These are phyloP conservation scores for Bradypus variegatus DNA, from an alignment of 2,797 vertebrate species.

Conservation along the genomic window DNA sequence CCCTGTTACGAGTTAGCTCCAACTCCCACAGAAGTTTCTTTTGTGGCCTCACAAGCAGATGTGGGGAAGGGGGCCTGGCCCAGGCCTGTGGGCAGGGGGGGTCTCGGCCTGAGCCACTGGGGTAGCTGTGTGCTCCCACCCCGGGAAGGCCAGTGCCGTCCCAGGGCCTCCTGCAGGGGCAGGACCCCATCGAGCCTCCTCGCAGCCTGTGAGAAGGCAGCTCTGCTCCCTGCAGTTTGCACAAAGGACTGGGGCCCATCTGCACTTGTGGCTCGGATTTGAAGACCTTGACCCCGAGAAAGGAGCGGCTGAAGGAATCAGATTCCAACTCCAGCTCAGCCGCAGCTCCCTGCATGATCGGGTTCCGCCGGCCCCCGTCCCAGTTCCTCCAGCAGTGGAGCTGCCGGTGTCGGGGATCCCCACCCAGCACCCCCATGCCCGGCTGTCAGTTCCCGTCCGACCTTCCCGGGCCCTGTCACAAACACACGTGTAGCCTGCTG, in stretches of 20 bases:
- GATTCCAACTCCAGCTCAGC: not conserved
- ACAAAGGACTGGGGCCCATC: not conserved
- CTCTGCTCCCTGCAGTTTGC: not conserved
- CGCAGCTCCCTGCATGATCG: not conserved
- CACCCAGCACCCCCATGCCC: not conserved
- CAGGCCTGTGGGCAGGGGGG: not conserved
- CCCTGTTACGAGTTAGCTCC: slow-evolving; percentile 16
- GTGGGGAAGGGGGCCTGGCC: not conserved
- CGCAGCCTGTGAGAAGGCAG: not conserved
- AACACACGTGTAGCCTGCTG: not conserved
- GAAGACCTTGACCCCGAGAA: slow-evolving; percentile 26
- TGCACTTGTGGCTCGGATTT: not conserved
- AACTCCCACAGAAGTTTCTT: not conserved
- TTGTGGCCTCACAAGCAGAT: not conserved
- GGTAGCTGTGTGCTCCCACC: no score
- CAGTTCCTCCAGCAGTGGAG: slow-evolving; percentile 1
- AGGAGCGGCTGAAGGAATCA: slow-evolving; percentile 13
- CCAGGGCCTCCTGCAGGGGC: not conserved
- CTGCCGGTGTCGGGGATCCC: not conserved
- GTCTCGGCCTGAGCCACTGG: no score
- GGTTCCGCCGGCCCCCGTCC: not conserved
- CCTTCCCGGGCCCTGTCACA: not conserved
- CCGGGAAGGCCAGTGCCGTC: no score
- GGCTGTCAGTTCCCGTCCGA: not conserved
- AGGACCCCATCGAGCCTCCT: not conserved